Base-by-base conservation (phyloP, 1,140 invertebrate species). In the Gonatopus flavifemur region DNA sequence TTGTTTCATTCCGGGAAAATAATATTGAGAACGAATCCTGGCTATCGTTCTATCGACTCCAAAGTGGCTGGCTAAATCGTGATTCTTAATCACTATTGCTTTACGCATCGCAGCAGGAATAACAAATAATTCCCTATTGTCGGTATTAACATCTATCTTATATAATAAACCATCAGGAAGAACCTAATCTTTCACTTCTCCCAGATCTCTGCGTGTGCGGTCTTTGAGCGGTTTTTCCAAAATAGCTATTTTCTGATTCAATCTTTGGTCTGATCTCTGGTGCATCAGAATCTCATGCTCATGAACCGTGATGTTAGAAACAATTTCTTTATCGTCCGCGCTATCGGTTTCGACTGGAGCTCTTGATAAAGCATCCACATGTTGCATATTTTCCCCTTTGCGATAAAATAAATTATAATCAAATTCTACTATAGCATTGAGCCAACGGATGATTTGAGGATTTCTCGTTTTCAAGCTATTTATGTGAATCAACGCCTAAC, bases 31-130 rank as follows among this genome's bases (percentile, higher is more conserved):
- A 2, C n/a, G 2, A n/a, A 53, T 48, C 31, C 33, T 3, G 5
- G 22, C 16, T 0, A 48, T n/a, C 4, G 45, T 53, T 21, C 33
- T 31, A 25, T 53, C 51, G 1, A 53, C 16, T n/a, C 44, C 51
- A 36, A 43, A 43, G 25, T 53, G 44, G 6, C 45, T 33, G n/a
- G 10, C 4, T 1, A 43, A 10, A 18, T 48, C 51, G 25, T 53
- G 45, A 21, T 41, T n/a, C 9, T 39, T 36, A 22, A 48, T 39
- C 2, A 53, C 32, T 2, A 48, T 2, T 9, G 39, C 38, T 28
- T 53, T 48, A 9, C 51, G 3, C 45, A 53, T 48, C 7, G 10
- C 15, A 8, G 20, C 24, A 10, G 42, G 49, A 7, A 52, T 21
- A 7, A 46, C 42, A 28, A 35, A 50, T 20, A 52, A 46, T 6